Percentiles rank a stretch among this genome's conserved stretches.
Evolutionary conservation across 2,888 invertebrate species (phyloP).

Genomic region (Coelogynopora nodosa): DNA sequence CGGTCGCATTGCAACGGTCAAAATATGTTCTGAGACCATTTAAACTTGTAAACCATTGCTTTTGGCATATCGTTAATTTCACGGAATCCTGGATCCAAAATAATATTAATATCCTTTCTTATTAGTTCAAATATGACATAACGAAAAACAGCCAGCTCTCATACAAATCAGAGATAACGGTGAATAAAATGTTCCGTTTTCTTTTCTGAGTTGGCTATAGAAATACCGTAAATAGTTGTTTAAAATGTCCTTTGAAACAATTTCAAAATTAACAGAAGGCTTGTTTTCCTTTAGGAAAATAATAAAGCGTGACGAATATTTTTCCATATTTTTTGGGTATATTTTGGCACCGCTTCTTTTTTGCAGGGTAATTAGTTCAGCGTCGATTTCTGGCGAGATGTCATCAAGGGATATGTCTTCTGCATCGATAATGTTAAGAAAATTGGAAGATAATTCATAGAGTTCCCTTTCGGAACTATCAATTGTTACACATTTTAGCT

Average conservation of each 20-base stretch:
- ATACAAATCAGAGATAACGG: background rate
- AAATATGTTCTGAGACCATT: background rate
- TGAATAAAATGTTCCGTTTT: background rate
- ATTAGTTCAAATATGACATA: background rate
- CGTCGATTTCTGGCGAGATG: too few species aligned
- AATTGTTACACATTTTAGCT: too few species aligned
- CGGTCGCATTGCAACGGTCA: background rate
- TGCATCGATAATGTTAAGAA: too few species aligned
- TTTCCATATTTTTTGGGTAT: too few species aligned
- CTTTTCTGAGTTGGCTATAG: background rate
- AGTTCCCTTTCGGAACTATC: too few species aligned
- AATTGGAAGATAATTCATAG: too few species aligned
- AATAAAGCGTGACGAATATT: background rate
- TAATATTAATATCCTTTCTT: background rate
- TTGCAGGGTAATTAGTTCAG: background rate
- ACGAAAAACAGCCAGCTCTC: background rate
- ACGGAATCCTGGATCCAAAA: slow-evolving; percentile 16
- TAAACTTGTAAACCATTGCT: background rate
- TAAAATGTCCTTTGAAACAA: background rate
- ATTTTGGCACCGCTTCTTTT: background rate
- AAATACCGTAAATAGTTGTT: background rate
- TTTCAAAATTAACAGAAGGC: background rate
- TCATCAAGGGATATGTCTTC: too few species aligned
- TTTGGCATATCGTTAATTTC: background rate
- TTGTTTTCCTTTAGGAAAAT: background rate